Evolutionary conservation across 2,113 vertebrate species (phyloP), one percentile per base, ranked within the genome.

Genomic region (Cervus canadensis): DNA sequence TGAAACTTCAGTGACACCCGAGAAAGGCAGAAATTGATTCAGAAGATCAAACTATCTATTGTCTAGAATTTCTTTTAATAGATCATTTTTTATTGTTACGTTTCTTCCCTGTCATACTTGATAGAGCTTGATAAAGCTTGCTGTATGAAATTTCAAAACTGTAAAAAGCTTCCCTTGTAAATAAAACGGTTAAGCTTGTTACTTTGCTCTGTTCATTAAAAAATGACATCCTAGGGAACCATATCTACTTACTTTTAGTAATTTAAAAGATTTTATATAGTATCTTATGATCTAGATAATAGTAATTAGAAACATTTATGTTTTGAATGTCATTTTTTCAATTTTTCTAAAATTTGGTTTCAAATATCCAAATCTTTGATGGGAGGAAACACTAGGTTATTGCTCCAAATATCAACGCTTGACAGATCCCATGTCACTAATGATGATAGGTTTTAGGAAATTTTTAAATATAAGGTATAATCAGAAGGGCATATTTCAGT

Each of bases 321-420:
- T 95, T 97, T 98, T 67, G 94, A 64, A 92, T 93, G 62, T 94
- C 96, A 56, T 78, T 97, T 98, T 71, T 98, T 95, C 85, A 93
- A 9, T 97, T 97, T 87, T 88, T 86, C 45, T 10, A 92, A 87
- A 95, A 57, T n/a, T 59, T 97, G 59, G 17, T 89, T 98, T 96
- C 45, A 96, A 88, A 83, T 94, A 96, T 79, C 87, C 64, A 86
- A 30, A 67, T 96, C 74, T 98, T 94, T 94, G 36, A 95, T 33
- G 28, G 40, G 10, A 45, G 30, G 13, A 96, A 74, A 86, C 74
- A 81, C 15, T 3, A 76, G 56, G 8, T 89, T 94, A 94, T 16
- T 19, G 26, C 67, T 92, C 91, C 91, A 91, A 87, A 83, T 97
- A 59, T 90, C 48, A 90, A 26, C 0, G 23, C 71, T 82, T 98